Percentiles rank a stretch among this genome's conserved stretches.
Conservation (phyloP, 1,140 invertebrate genomes). For the Olivierus martensii region DNA sequence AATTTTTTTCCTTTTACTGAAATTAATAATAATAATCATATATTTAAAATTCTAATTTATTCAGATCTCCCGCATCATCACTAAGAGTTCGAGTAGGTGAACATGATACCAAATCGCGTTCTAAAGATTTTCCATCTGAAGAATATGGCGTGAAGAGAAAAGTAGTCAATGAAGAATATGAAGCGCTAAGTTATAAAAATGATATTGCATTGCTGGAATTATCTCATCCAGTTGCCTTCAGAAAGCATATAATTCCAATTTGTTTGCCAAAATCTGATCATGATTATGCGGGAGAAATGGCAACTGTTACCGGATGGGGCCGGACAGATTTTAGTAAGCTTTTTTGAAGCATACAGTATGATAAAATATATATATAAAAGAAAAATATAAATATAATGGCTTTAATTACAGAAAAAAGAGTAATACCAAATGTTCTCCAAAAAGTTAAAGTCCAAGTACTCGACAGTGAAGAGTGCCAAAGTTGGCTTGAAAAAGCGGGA, state of each 20-base stretch:
- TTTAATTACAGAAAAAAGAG: neutral
- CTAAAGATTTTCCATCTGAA: slow-evolving; percentile 68
- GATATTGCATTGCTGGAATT: slow-evolving; percentile 74
- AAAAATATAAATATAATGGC: too few species aligned
- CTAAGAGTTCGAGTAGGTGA: slow-evolving; percentile 74
- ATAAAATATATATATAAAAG: too few species aligned
- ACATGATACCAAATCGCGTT: slow-evolving; percentile 72
- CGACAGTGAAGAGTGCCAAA: slow-evolving; percentile 77
- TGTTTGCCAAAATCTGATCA: slow-evolving; percentile 56
- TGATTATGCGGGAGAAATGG: slow-evolving; percentile 19
- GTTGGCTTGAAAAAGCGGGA: slow-evolving; percentile 30
- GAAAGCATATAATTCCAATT: slow-evolving; percentile 63
- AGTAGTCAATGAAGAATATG: slow-evolving; percentile 36
- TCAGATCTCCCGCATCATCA: slow-evolving; percentile 22
- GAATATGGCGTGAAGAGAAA: slow-evolving; percentile 73
- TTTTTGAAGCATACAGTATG: neutral
- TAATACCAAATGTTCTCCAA: slow-evolving; percentile 20
- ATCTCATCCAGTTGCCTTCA: slow-evolving; percentile 54
- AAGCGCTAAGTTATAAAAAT: slow-evolving; percentile 47
- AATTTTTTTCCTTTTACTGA: too few species aligned
- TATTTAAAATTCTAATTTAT: too few species aligned
- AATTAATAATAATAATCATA: too few species aligned
- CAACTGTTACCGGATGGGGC: slow-evolving; percentile 23
- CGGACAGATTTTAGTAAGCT: slow-evolving; percentile 18
- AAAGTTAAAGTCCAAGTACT: slow-evolving; percentile 44